Evolutionary conservation across 2,113 vertebrate genomes (phyloP), one percentile per base, ranked within the genome.

Genomic region (Speoplatyrhinus poulsoni): DNA sequence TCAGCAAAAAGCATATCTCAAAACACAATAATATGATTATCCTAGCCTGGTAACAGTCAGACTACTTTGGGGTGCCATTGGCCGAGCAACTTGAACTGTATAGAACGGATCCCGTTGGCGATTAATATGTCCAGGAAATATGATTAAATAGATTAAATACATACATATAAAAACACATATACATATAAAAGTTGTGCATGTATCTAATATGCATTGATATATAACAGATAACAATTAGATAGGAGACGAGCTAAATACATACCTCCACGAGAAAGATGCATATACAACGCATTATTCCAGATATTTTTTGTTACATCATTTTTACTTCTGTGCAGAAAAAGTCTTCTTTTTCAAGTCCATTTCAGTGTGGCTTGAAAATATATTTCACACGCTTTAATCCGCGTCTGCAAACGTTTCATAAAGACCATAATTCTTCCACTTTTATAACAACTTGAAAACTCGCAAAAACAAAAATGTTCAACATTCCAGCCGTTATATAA

Each of bases 261-360:
- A 90, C 88, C 88, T 82, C 64, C 0, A 90, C 78, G 72, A 90
- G 65, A 62, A 16, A 63, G 55, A 81, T 70, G 79, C 75, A 67
- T 54, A 59, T 62, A 73, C 72, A 83, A 72, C 71, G 82, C 88
- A 90, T 90, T 79, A 33, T 19, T 82, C 83, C 70, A 72, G 9
- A 19, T 17, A 58, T 72, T 47, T 0, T 19, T 70, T 9, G 64
- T 84, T 76, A 88, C 83, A 82, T 85, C 0, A 62, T 81, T 60
- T 12, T 19, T 70, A 73, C 3, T 4, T 6, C 54, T 13, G 36
- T 1, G 26, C 12, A 54, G 52, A 62, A 62, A 73, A 70, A 13
- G 26, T 69, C 72, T 56, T 5, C 9, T 59, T 5, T 4, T 46
- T 16, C 15, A 60, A 58, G n/a, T 9, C 41, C 41, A 13, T 13